Evolutionary conservation across 2,797 vertebrate species (phyloP).

Genomic region (Clarias fuscus): DNA sequence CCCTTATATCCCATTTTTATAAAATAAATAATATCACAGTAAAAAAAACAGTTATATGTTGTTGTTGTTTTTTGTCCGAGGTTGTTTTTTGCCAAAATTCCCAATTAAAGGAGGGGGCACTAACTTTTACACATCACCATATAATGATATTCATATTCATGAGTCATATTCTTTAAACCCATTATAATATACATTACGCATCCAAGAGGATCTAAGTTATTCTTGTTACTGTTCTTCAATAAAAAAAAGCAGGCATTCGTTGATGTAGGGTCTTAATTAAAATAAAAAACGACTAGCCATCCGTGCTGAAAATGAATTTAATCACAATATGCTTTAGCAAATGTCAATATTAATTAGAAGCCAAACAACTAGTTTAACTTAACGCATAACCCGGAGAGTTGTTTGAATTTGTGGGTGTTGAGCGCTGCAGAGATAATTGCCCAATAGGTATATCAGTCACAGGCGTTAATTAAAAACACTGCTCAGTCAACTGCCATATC

Average conservation of each 20-base stretch:
- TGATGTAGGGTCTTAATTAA: background rate
- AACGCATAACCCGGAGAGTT: background rate
- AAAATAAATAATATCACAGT: no score
- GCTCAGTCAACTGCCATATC: conserved; percentile 64
- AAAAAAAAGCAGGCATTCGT: background rate
- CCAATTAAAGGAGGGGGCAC: no score
- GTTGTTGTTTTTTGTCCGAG: no score
- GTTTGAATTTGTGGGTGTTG: background rate
- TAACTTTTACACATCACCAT: no score
- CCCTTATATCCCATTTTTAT: no score
- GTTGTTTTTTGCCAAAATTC: no score
- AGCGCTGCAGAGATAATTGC: conserved; percentile 57
- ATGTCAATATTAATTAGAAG: background rate
- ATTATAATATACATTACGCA: background rate
- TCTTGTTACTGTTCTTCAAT: background rate
- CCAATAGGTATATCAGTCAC: conserved; percentile 50
- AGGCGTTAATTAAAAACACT: conserved; percentile 68
- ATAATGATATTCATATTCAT: no score
- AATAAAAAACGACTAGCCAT: background rate
- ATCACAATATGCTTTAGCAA: background rate
- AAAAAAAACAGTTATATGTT: no score
- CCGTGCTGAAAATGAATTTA: background rate
- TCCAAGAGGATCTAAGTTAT: background rate
- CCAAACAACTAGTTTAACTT: background rate
- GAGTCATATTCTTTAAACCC: background rate